Evolutionary conservation across 1,140 invertebrate genomes (phyloP), one percentile per base, ranked within the genome.

Genomic region (Brachionus rubens): DNA sequence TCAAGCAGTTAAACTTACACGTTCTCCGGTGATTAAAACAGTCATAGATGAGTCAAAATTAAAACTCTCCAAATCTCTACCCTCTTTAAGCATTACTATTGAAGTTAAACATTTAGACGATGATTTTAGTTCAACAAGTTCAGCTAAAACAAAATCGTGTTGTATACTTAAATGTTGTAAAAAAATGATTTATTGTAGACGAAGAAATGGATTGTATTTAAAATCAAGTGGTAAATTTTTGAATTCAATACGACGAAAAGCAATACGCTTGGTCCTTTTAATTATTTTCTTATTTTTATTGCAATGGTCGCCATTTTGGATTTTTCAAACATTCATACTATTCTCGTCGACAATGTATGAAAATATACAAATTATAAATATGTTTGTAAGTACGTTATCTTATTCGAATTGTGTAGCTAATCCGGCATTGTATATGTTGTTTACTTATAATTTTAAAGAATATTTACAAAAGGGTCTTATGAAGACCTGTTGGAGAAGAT

Each of bases 271-370:
- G 30, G 68, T 72, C 19, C 36, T 72, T n/a, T 30, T 40, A 19
- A 72, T 72, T 7, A 54, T 72, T 16, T 48, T 72, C 41, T 50
- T 72, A n/a, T 72, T 72, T 16, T 50, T 72, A 12, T 26, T 72
- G 14, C 68, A 72, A 40, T 72, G 68, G 68, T 50, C 68, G 10
- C 68, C 68, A 19, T 72, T 72, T 50, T 72, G 68, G 68, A 50
- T 54, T 21, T 72, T 72, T 36, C 68, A 72, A 26, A 21, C 36
- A 36, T 72, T 36, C 30, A 28, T 54, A 19, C 14, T 72, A 2
- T 72, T 72, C 30, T 72, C 68, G 7, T 28, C 68, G 7, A 41
- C n/a, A 9, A 28, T 21, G 2, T 36, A 50, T 16, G 46, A 72
- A 54, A 72, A 72, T 41, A 72, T 72, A 33, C 68, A 72, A 54